A percentile compares a stretch with the other conserved stretches of the same genome.
phyloP scores from a whole-genome alignment of 2,888 invertebrate genomes.

The Gerris lacustris region DNA sequence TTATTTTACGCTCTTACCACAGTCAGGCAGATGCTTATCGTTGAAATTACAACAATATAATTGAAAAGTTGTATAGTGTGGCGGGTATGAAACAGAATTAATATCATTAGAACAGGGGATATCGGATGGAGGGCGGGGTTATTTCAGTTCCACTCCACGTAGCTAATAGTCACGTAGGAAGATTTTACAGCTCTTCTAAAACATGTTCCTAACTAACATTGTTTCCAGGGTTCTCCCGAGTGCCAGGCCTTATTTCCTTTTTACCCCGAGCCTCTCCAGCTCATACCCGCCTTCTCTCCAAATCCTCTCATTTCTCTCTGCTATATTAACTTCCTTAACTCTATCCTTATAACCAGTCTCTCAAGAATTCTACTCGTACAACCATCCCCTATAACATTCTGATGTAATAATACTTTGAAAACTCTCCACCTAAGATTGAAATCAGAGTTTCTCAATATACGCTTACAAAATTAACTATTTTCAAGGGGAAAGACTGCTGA shows the following conservation, averaged over 20 bases:
- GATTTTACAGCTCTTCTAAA: constrained; percentile 1
- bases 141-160: constrained; percentile 3
- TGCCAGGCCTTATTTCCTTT: constrained; percentile 1
- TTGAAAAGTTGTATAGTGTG: not conserved
- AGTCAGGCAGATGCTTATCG: not conserved
- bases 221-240: not conserved
- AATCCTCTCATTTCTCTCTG: not conserved
- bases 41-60: not conserved
- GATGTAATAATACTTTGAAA: not conserved
- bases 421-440: not conserved
- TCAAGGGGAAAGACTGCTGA: no score
- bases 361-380: not conserved
- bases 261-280: not conserved
- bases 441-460: not conserved
- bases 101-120: not conserved
- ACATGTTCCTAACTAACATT: constrained; percentile 5
- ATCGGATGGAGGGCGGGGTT: not conserved
- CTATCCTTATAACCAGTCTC: not conserved
- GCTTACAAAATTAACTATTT: not conserved
- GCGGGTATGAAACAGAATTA: not conserved
- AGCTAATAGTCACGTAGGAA: constrained; percentile 5
- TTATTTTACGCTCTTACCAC: no score
- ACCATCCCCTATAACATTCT: not conserved
- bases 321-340: constrained; percentile 5
- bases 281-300: not conserved